These are phyloP conservation scores for Onychomys arenicola DNA, from an alignment of 2,797 vertebrate genomes.

Conservation along the genomic window DNA sequence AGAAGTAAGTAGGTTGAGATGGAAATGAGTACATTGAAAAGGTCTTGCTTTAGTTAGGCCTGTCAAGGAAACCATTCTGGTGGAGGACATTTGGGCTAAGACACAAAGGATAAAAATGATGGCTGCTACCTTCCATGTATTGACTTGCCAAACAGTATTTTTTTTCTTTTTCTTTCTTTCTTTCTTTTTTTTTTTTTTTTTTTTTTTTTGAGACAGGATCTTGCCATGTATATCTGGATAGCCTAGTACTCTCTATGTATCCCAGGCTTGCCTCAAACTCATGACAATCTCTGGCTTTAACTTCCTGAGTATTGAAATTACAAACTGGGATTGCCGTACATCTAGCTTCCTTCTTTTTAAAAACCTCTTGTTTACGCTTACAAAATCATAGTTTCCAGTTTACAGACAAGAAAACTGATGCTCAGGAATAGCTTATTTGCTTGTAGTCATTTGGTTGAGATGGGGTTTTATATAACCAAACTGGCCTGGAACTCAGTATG, in stretches of 20 bases:
- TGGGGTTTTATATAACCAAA: not conserved
- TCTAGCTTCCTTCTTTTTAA: not conserved
- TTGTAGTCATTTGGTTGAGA: not conserved
- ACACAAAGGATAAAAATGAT: conserved; percentile 17
- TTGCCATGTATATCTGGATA: not conserved
- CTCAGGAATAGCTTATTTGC: not conserved
- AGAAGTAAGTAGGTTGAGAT: not conserved
- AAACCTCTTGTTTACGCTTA: not conserved
- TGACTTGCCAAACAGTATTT: not conserved
- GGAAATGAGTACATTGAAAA: not conserved
- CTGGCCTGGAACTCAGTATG: not conserved
- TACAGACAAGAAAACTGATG: not conserved
- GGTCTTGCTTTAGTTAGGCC: not conserved
- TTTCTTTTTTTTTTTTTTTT: not conserved
- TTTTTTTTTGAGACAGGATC: not conserved
- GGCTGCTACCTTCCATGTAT: not conserved
- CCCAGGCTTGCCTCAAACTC: not conserved
- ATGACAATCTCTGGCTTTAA: not conserved
- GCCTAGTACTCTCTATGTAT: not conserved
- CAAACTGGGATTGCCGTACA: not conserved
- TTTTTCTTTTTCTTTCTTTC: not conserved
- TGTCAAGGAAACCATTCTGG: not conserved
- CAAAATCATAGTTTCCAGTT: not conserved
- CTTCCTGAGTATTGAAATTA: not conserved
- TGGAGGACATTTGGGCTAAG: not conserved